phyloP scores from a whole-genome alignment of 2,113 vertebrate species.

The Hyperoodon ampullatus region DNA sequence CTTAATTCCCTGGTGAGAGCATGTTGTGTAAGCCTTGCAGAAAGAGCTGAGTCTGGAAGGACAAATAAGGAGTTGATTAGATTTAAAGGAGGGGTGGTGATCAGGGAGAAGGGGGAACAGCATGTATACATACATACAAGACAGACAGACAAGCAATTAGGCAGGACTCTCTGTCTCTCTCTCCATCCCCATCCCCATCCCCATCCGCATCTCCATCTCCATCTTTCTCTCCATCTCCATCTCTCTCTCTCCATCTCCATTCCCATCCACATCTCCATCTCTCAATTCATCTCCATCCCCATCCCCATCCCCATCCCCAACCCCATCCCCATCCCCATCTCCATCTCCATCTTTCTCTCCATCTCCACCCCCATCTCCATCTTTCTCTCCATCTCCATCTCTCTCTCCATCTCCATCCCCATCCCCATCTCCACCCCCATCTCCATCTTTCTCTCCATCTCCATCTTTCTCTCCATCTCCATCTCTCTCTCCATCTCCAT shows the following conservation, averaged over 20 bases:
- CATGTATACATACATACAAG: fast-evolving
- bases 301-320: fast-evolving
- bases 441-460: neutral
- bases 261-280: fast-evolving
- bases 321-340: neutral
- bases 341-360: neutral
- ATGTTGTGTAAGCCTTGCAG: neutral
- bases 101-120: neutral
- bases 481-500: neutral
- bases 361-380: neutral
- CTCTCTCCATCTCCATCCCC: neutral
- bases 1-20: neutral
- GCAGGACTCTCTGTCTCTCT: neutral
- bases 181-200: neutral
- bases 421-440: neutral
- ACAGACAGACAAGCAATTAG: neutral
- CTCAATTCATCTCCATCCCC: fast-evolving
- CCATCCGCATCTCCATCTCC: neutral
- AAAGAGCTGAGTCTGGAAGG: neutral
- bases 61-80: neutral
- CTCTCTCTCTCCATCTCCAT: neutral
- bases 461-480: neutral
- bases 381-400: fast-evolving
- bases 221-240: neutral
- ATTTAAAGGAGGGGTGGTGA: neutral